phyloP scores from a whole-genome alignment of 2,888 invertebrate genomes.

The Stenodema calcarata region DNA sequence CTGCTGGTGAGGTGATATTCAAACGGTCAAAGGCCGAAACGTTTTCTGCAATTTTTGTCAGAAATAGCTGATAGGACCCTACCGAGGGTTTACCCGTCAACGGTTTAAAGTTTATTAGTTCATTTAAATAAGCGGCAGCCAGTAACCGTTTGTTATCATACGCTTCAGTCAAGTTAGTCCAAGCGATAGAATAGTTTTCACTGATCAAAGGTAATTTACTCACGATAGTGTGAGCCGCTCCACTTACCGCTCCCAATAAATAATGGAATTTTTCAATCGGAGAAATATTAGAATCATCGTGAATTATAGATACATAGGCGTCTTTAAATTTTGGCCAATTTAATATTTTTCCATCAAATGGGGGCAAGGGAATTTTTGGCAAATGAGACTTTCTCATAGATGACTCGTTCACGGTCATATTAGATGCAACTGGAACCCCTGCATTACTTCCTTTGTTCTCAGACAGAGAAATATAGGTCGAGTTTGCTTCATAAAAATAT shows the following conservation, averaged over 20 bases:
- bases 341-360: background rate
- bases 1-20: no score
- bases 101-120: background rate
- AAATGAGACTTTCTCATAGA: background rate
- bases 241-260: background rate
- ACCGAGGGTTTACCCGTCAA: background rate
- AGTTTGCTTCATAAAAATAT: background rate
- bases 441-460: no score
- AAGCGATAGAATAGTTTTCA: background rate
- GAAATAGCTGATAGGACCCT: background rate
- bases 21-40: no score
- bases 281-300: background rate
- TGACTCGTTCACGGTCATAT: background rate
- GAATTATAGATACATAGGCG: background rate
- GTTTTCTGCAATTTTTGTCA: background rate
- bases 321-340: constrained; percentile 30
- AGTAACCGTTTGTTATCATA: constrained; percentile 16
- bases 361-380: background rate
- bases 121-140: background rate
- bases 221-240: background rate
- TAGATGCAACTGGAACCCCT: background rate
- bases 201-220: background rate
- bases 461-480: background rate
- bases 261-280: background rate
- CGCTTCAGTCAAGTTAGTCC: background rate